phyloP scores from a whole-genome alignment of 2,113 vertebrate species.

The Cyanoderma ruficeps region DNA sequence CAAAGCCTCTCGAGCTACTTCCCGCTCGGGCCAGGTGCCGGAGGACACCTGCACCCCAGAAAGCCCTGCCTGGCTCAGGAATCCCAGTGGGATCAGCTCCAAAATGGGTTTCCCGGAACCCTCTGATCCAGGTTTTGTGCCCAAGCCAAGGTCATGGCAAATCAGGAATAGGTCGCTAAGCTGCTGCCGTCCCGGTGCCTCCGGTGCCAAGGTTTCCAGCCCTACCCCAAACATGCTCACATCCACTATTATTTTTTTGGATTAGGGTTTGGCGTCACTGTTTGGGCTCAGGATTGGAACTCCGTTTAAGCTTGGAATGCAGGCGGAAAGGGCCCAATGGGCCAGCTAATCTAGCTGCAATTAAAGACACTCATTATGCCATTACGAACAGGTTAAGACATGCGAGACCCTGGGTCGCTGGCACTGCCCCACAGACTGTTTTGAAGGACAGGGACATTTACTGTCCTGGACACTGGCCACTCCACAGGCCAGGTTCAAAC shows the following conservation, averaged over 20 bases:
- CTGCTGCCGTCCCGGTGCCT: fast-evolving
- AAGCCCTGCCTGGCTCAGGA: background rate
- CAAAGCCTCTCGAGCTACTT: background rate
- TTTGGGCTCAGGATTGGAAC: background rate
- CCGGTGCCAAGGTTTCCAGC: background rate
- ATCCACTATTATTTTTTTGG: background rate
- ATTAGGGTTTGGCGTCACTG: background rate
- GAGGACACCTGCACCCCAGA: background rate
- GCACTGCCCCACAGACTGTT: background rate
- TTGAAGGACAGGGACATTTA: background rate
- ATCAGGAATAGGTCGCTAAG: fast-evolving
- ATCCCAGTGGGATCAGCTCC: background rate
- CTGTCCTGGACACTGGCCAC: background rate
- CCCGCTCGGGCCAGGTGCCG: background rate
- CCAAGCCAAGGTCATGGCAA: background rate
- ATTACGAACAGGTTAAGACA: background rate
- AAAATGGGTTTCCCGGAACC: fast-evolving
- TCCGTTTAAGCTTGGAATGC: background rate
- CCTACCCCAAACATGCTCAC: background rate
- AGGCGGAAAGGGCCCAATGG: background rate
- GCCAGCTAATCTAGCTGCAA: background rate
- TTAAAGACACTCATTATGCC: background rate
- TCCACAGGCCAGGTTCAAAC: background rate
- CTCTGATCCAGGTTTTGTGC: background rate
- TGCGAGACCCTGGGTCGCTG: fast-evolving